Conservation (phyloP, 2,113 vertebrate genomes). For the Melanotaenia duboulayi region DNA sequence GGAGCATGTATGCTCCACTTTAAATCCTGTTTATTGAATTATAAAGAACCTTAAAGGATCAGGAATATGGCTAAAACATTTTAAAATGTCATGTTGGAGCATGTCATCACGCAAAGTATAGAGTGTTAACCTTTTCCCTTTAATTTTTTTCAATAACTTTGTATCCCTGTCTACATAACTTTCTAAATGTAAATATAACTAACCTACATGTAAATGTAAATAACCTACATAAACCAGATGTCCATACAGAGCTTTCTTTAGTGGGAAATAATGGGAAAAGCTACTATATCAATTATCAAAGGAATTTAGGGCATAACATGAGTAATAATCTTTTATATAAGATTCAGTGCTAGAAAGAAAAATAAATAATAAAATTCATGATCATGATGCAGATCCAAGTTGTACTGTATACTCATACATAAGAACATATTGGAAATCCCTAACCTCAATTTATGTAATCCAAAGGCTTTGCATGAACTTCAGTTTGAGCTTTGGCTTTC, state of each 20-base stretch:
- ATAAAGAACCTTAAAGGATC: constrained; percentile 89
- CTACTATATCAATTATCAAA: constrained; percentile 47
- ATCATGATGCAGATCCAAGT: constrained; percentile 39
- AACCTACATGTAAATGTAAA: constrained; percentile 14
- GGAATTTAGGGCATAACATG: constrained; percentile 1
- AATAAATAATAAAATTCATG: constrained; percentile 32
- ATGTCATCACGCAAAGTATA: constrained; percentile 49
- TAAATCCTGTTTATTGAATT: constrained; percentile 89
- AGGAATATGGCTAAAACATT: constrained; percentile 81
- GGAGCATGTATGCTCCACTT: constrained; percentile 76
- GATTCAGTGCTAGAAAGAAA: constrained; percentile 28
- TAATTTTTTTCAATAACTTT: not conserved
- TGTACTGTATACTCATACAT: constrained; percentile 63
- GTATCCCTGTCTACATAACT: not conserved
- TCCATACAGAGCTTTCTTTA: not conserved
- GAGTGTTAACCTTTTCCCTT: constrained; percentile 44
- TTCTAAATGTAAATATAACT: constrained; percentile 39
- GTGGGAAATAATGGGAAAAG: constrained; percentile 17
- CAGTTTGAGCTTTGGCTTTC: constrained; percentile 78
- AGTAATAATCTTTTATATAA: constrained; percentile 38
- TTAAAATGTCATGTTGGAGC: constrained; percentile 80
- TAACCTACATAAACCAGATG: constrained; percentile 1
- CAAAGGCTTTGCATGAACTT: constrained; percentile 79
- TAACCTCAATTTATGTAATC: constrained; percentile 79
- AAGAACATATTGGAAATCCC: constrained; percentile 73